Conservation (phyloP, 2,888 invertebrate species). For the Diogma glabrata region DNA sequence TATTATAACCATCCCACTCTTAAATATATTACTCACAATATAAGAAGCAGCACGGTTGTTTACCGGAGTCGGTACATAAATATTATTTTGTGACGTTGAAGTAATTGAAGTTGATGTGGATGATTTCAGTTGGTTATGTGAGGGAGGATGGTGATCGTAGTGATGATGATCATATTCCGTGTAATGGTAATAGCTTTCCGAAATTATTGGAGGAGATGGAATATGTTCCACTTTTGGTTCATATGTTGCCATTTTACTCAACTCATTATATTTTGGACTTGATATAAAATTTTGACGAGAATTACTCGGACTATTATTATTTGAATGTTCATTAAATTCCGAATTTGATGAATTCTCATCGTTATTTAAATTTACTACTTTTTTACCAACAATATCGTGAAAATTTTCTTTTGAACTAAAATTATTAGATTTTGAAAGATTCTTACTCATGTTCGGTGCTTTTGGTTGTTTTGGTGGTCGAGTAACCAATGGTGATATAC, state of each 20-base stretch:
- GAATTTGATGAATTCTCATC: constrained; percentile 8
- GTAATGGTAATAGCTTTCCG: too few species aligned
- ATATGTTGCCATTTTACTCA: not conserved
- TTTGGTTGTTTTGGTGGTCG: constrained; percentile 55
- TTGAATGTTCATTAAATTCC: constrained; percentile 1
- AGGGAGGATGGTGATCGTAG: constrained; percentile 5
- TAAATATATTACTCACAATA: constrained; percentile 29
- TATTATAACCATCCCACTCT: too few species aligned
- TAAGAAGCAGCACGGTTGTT: constrained; percentile 32
- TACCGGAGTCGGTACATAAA: constrained; percentile 20
- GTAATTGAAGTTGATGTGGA: not conserved
- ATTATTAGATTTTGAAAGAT: not conserved
- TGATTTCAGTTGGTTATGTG: not conserved
- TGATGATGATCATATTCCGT: too few species aligned
- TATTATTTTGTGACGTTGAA: not conserved
- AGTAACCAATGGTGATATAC: constrained; percentile 72
- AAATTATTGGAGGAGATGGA: not conserved
- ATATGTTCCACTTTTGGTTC: not conserved
- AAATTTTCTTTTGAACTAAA: constrained; percentile 7
- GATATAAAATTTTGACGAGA: not conserved
- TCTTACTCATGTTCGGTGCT: constrained; percentile 8
- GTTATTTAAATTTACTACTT: not conserved
- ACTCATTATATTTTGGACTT: constrained; percentile 4
- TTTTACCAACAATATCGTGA: constrained; percentile 4
- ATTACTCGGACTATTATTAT: not conserved